These are phyloP conservation scores for Sandelia bainsii DNA, from an alignment of 2,797 vertebrate species.

Conservation along the genomic window DNA sequence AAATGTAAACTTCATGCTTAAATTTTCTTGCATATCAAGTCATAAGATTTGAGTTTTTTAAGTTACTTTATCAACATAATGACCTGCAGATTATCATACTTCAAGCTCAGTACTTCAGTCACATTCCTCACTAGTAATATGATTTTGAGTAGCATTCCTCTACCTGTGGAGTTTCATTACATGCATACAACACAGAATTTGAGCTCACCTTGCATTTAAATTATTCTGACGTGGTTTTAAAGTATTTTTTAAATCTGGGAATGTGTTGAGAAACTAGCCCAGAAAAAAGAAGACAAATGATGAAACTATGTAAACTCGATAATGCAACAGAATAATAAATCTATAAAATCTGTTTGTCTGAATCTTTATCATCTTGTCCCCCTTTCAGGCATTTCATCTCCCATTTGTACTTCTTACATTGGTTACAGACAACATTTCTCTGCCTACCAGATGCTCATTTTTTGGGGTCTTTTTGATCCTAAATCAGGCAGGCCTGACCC, in stretches of 20 bases:
- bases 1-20: constrained; percentile 17
- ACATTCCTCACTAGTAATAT: constrained; percentile 5
- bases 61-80: neutral
- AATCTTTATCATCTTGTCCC: constrained; percentile 10
- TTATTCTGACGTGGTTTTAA: constrained; percentile 20
- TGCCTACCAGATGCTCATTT: constrained; percentile 73
- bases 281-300: neutral
- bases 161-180: neutral
- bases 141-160: constrained; percentile 1
- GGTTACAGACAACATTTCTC: constrained; percentile 43
- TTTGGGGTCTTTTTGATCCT: constrained; percentile 43
- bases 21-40: constrained; percentile 34
- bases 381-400: constrained; percentile 1
- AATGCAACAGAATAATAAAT: constrained; percentile 55
- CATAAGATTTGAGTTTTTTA: constrained; percentile 18
- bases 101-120: neutral
- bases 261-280: constrained; percentile 9
- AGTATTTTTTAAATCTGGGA: constrained; percentile 10
- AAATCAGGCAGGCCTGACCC: constrained; percentile 38
- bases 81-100: constrained; percentile 13
- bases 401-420: constrained; percentile 13
- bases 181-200: neutral
- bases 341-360: constrained; percentile 16
- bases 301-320: constrained; percentile 29
- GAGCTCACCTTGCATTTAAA: neutral